These are phyloP conservation scores for Platichthys stellatus DNA, from an alignment of 2,113 vertebrate genomes.

Conservation along the genomic window DNA sequence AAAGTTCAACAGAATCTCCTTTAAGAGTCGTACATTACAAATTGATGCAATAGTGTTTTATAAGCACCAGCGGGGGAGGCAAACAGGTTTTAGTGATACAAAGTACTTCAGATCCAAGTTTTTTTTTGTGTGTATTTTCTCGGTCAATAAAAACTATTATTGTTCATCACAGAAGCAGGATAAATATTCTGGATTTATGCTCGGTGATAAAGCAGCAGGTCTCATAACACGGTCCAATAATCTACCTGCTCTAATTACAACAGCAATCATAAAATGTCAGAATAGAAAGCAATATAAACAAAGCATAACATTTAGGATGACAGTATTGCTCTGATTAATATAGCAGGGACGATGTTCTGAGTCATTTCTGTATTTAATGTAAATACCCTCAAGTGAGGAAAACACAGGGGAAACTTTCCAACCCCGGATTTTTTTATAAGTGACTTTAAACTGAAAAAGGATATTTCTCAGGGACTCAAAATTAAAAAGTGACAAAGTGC, in stretches of 20 bases:
- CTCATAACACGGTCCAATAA: constrained; percentile 83
- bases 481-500: constrained; percentile 67
- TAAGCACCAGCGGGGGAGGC: neutral
- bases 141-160: constrained; percentile 75
- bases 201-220: constrained; percentile 80
- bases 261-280: constrained; percentile 81
- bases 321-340: constrained; percentile 76
- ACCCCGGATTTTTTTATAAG: constrained; percentile 17
- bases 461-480: constrained; percentile 51
- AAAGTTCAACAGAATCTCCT: constrained; percentile 9
- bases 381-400: constrained; percentile 34
- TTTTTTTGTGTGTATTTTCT: constrained; percentile 37
- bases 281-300: constrained; percentile 77
- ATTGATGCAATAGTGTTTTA: neutral
- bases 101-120: constrained; percentile 32
- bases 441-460: constrained; percentile 42
- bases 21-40: neutral
- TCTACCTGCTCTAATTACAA: constrained; percentile 84
- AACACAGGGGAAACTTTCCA: constrained; percentile 29
- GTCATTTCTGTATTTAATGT: constrained; percentile 62
- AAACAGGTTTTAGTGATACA: constrained; percentile 21
- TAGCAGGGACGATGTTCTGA: constrained; percentile 56
- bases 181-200: constrained; percentile 83
- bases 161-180: constrained; percentile 75
- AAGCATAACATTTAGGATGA: constrained; percentile 75